These are phyloP conservation scores for Eupleurogrammus muticus DNA, from an alignment of 2,797 vertebrate species.

Conservation along the genomic window DNA sequence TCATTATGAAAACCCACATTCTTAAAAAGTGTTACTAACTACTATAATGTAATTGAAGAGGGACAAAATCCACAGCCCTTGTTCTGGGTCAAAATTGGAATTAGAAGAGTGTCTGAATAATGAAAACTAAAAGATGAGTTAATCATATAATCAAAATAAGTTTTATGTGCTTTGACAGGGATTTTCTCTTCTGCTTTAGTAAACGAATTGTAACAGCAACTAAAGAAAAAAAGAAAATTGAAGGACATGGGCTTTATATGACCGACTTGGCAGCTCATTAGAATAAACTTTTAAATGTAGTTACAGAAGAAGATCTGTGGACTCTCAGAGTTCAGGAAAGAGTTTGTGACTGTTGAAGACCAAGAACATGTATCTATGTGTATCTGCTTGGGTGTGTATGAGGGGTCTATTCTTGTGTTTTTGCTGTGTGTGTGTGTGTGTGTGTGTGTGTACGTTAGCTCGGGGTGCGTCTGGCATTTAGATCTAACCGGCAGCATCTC, in stretches of 20 bases:
- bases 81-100: too few species aligned
- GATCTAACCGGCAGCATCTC: slow-evolving; percentile 68
- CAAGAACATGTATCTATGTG: neutral
- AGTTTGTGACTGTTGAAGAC: neutral
- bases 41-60: neutral
- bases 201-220: neutral
- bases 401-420: neutral
- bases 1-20: too few species aligned
- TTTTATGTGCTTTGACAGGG: neutral
- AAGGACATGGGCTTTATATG: neutral
- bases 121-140: too few species aligned
- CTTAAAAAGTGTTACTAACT: too few species aligned
- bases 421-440: slow-evolving; percentile 27
- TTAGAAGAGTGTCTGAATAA: too few species aligned
- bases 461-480: slow-evolving; percentile 74
- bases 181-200: neutral
- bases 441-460: slow-evolving; percentile 38
- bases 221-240: too few species aligned
- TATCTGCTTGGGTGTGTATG: neutral
- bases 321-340: neutral
- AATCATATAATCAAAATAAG: too few species aligned
- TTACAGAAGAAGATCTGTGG: neutral
- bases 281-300: neutral
- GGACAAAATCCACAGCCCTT: too few species aligned
- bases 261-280: neutral